Base-by-base conservation (phyloP, 2,797 vertebrate species). In the Arremon aurantiirostris region DNA sequence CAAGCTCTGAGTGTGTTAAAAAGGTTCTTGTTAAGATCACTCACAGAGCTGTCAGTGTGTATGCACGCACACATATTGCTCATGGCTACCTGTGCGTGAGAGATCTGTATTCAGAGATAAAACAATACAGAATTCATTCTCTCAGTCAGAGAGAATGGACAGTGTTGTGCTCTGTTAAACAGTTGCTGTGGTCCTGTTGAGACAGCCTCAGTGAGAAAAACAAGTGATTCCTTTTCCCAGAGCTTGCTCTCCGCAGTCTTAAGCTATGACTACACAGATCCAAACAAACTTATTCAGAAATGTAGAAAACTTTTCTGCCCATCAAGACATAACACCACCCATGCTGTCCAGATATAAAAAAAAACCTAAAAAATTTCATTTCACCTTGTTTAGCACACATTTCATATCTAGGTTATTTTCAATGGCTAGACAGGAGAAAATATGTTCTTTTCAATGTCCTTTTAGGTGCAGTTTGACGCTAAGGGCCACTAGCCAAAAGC, bases 1-100 rank as follows among this genome's bases (percentile, higher is more conserved):
- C 88, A 96, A 95, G 61, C 34, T 96, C 89, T 85, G 89, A 79
- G 84, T 68, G 82, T 84, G 84, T 92, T 96, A 91, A 94, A 95
- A 90, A 75, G 52, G 79, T 80, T 71, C 65, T 73, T 84, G 35
- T 95, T 86, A 69, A 85, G 92, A 92, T 86, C 15, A 41, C 73
- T 96, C 79, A 57, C 55, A 71, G 75, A 90, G 68, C 64, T 95
- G 69, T 73, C 0, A 3, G 16, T n/a, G 37, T 39, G 34, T 39
- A 11, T 7, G 41, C n/a, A 56, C 1, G 11, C 26, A 53, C 23
- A 19, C 20, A 13, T 1, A n/a, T 8, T 14, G 19, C 32, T 71
- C 34, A 19, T 0, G 4, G 34, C 57, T 71, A n/a, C 3, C 6
- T 35, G 14, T 26, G 21, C 26, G 69, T 2, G 71, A 41, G 75